Evolutionary conservation across 2,888 invertebrate species (phyloP).

Genomic region (Loripinus fragilis): DNA sequence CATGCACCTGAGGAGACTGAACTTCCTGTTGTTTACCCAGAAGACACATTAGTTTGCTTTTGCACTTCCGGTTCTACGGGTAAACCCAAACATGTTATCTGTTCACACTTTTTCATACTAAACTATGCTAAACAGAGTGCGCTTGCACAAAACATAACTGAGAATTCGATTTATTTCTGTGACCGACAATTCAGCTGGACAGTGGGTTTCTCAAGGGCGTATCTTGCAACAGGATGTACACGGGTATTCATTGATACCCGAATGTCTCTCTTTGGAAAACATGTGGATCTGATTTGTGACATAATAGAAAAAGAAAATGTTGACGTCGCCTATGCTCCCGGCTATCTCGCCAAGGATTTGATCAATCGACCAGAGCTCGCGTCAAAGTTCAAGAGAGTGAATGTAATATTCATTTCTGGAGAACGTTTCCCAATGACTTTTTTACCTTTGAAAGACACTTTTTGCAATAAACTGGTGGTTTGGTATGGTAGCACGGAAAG

Average conservation of each 20-base stretch:
- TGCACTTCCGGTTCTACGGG: slow-evolving; percentile 47
- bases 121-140: slow-evolving; percentile 28
- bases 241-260: slow-evolving; percentile 35
- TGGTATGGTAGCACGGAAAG: slow-evolving; percentile 37
- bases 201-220: slow-evolving; percentile 34
- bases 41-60: slow-evolving; percentile 35
- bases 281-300: slow-evolving; percentile 25
- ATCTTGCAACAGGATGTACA: slow-evolving; percentile 31
- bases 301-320: slow-evolving; percentile 36
- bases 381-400: slow-evolving; percentile 24
- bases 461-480: slow-evolving; percentile 2
- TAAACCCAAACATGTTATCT: slow-evolving; percentile 23
- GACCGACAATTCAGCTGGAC: slow-evolving; percentile 41
- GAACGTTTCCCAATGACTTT: slow-evolving; percentile 22
- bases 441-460: slow-evolving; percentile 13
- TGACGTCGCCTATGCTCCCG: slow-evolving; percentile 23
- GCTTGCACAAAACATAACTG: background rate
- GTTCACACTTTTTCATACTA: slow-evolving; percentile 30
- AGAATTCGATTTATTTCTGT: slow-evolving; percentile 20
- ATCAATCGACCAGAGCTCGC: background rate
- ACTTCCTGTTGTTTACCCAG: slow-evolving; percentile 36
- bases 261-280: slow-evolving; percentile 14
- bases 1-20: background rate
- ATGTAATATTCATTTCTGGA: slow-evolving; percentile 13
- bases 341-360: slow-evolving; percentile 28